Evolutionary conservation across 2,113 vertebrate species (phyloP).

Genomic region (Brachyistius frenatus): DNA sequence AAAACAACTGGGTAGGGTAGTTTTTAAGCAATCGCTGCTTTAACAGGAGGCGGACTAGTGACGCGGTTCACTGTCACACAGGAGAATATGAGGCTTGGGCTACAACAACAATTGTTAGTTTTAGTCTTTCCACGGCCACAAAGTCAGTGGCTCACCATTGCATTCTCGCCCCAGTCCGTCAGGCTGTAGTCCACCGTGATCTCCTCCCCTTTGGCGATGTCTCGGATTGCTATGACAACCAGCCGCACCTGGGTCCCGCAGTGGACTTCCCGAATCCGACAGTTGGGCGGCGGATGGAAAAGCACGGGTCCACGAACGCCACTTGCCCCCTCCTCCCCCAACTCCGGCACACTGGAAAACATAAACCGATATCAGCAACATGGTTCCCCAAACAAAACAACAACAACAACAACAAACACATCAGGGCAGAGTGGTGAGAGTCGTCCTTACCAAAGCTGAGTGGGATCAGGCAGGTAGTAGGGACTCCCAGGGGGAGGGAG

Average conservation of each 20-base stretch:
- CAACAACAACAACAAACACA: background rate
- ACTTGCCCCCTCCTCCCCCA: conserved; percentile 82
- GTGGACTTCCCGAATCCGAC: conserved; percentile 85
- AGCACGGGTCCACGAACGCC: conserved; percentile 83
- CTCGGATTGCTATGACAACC: conserved; percentile 85
- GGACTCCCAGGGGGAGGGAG: conserved; percentile 82
- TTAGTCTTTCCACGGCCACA: background rate
- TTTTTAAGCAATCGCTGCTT: no score
- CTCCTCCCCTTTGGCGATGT: conserved; percentile 86
- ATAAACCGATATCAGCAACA: background rate
- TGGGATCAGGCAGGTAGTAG: conserved; percentile 83
- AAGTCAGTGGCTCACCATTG: conserved; percentile 74
- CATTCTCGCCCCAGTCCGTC: conserved; percentile 85
- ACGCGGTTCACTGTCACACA: no score
- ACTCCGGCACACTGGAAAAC: conserved; percentile 79
- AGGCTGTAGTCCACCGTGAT: conserved; percentile 87
- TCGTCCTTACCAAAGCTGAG: conserved; percentile 83
- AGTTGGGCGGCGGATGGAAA: conserved; percentile 85
- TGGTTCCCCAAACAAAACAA: background rate
- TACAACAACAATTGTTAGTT: no score
- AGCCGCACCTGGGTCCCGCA: conserved; percentile 85
- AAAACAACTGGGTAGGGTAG: no score
- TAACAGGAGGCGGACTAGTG: no score
- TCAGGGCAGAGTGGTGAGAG: background rate
- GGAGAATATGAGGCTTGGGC: no score